Conservation (phyloP, 2,113 vertebrate species). For the Nanorana parkeri region DNA sequence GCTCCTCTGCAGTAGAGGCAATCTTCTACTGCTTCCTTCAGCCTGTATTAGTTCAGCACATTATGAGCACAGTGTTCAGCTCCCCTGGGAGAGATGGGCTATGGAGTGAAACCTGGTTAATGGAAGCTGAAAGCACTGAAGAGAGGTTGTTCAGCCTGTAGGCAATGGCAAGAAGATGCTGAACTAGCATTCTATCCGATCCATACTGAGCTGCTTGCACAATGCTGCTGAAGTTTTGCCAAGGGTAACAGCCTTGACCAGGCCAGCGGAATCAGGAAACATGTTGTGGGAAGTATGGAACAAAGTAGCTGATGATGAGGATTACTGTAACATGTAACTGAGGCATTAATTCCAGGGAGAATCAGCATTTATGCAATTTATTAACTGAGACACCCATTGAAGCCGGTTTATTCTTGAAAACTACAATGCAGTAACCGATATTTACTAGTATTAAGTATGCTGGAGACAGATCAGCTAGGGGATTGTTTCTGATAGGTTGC, state of each 20-base stretch:
- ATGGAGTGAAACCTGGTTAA: constrained; percentile 55
- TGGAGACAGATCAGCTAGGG: no score
- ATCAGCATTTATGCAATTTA: no score
- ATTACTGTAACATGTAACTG: background rate
- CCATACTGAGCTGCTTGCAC: constrained; percentile 40
- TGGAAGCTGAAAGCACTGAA: constrained; percentile 55
- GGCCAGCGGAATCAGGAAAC: constrained; percentile 28
- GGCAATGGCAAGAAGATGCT: constrained; percentile 49
- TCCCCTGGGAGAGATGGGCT: constrained; percentile 44
- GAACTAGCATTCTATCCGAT: constrained; percentile 47
- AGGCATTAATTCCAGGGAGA: no score
- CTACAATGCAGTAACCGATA: no score
- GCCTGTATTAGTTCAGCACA: constrained; percentile 48
- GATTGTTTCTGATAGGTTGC: no score
- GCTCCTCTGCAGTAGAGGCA: constrained; percentile 31
- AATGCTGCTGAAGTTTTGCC: constrained; percentile 31
- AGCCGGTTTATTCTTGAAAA: no score
- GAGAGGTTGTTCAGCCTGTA: constrained; percentile 53
- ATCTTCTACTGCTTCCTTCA: constrained; percentile 29
- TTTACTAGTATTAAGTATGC: no score
- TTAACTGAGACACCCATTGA: no score
- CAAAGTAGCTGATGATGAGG: constrained; percentile 10
- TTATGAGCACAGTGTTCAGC: constrained; percentile 48
- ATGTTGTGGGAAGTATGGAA: constrained; percentile 2
- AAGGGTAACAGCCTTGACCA: constrained; percentile 28